These are phyloP conservation scores for Aphidoletes aphidimyza DNA, from an alignment of 2,888 invertebrate species.

Conservation along the genomic window DNA sequence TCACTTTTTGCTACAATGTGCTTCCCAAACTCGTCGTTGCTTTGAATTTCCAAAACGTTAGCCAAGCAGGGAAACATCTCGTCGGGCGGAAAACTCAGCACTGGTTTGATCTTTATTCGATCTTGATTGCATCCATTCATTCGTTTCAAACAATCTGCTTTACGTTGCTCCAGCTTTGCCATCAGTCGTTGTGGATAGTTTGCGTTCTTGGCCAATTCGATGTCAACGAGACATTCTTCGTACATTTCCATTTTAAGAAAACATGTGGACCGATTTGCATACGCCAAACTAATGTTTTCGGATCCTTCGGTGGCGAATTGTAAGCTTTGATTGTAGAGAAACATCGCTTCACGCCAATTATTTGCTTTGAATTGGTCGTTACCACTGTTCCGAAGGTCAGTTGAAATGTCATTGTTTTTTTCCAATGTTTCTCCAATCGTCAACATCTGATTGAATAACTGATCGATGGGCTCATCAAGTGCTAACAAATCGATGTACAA, in stretches of 20 bases:
- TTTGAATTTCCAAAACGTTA: neutral
- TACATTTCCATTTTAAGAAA: neutral
- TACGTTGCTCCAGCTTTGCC: neutral
- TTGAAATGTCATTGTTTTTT: neutral
- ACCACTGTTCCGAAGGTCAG: neutral
- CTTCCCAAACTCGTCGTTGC: neutral
- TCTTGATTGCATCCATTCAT: neutral
- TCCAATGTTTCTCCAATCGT: neutral
- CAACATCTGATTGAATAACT: neutral
- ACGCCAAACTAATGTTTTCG: neutral
- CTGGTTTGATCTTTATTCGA: neutral
- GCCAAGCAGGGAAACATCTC: conserved; percentile 30
- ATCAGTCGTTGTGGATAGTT: neutral
- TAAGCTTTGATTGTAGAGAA: neutral
- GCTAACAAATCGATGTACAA: neutral
- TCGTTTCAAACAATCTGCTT: neutral
- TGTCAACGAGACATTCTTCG: neutral
- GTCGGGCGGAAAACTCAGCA: neutral
- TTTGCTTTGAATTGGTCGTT: neutral
- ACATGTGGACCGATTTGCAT: conserved; percentile 11
- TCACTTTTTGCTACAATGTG: neutral
- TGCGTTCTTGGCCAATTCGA: neutral
- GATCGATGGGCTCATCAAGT: neutral
- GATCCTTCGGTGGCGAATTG: neutral
- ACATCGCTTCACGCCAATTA: neutral